phyloP scores from a whole-genome alignment of 2,113 vertebrate species.

The Hiodon tergisus region DNA sequence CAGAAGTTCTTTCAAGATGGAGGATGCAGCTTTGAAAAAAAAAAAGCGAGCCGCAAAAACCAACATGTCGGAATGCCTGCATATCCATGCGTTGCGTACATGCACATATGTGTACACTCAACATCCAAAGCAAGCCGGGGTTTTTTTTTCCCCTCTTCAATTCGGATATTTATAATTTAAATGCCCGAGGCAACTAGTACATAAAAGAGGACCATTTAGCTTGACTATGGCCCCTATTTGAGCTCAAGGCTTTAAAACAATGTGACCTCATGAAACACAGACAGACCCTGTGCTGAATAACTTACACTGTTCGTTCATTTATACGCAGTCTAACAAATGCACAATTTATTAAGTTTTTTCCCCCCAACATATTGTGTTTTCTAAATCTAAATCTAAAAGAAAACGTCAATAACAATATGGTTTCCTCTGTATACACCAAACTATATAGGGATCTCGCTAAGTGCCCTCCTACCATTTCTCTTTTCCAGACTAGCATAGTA shows the following conservation, averaged over 20 bases:
- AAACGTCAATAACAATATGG: no score
- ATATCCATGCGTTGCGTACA: background rate
- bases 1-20: slow-evolving; percentile 16
- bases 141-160: slow-evolving; percentile 5
- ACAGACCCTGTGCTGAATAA: slow-evolving; percentile 14
- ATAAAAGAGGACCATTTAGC: slow-evolving; percentile 24
- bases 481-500: background rate
- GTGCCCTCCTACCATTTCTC: background rate
- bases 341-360: background rate
- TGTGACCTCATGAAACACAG: slow-evolving; percentile 21
- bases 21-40: slow-evolving; percentile 14
- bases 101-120: slow-evolving; percentile 7
- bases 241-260: slow-evolving; percentile 18
- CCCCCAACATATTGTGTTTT: no score
- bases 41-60: background rate
- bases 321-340: background rate
- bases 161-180: slow-evolving; percentile 23
- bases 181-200: slow-evolving; percentile 7
- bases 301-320: slow-evolving; percentile 16
- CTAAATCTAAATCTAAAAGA: no score
- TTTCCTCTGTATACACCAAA: background rate
- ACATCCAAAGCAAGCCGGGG: background rate
- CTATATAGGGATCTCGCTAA: background rate
- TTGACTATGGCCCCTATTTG: slow-evolving; percentile 16
- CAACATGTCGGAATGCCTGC: background rate